Evolutionary conservation across 2,113 vertebrate genomes (phyloP).

Genomic region (Myiozetetes cayanensis): DNA sequence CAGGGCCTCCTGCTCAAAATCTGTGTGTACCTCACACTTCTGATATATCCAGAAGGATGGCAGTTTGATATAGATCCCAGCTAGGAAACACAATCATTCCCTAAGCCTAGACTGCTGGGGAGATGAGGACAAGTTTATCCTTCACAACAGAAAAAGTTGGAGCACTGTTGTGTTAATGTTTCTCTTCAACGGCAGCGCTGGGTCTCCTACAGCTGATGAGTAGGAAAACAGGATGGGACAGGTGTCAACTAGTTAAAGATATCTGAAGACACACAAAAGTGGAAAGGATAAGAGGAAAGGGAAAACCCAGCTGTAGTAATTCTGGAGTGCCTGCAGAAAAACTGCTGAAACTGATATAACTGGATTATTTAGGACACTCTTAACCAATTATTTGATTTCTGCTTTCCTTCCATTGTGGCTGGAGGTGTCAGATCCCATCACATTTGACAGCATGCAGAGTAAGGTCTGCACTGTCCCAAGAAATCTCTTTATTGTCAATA

Average conservation of each 20-base stretch:
- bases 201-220: background rate
- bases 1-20: background rate
- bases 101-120: background rate
- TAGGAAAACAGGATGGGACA: background rate
- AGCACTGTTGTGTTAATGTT: background rate
- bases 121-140: background rate
- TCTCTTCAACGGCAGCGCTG: background rate
- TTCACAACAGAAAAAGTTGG: background rate
- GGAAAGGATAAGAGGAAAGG: background rate
- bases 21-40: background rate
- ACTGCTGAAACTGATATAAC: background rate
- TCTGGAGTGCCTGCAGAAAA: background rate
- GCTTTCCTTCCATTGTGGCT: background rate
- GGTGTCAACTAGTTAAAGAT: background rate
- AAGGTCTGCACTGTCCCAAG: background rate
- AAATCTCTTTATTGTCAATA: background rate
- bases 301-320: background rate
- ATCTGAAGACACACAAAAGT: background rate
- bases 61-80: accelerated
- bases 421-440: background rate
- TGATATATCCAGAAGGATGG: accelerated
- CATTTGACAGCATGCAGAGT: background rate
- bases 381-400: background rate
- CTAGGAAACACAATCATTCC: background rate
- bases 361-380: background rate